Evolutionary conservation across 2,113 vertebrate genomes (phyloP).

Genomic region (Trochalopteron elliotii): DNA sequence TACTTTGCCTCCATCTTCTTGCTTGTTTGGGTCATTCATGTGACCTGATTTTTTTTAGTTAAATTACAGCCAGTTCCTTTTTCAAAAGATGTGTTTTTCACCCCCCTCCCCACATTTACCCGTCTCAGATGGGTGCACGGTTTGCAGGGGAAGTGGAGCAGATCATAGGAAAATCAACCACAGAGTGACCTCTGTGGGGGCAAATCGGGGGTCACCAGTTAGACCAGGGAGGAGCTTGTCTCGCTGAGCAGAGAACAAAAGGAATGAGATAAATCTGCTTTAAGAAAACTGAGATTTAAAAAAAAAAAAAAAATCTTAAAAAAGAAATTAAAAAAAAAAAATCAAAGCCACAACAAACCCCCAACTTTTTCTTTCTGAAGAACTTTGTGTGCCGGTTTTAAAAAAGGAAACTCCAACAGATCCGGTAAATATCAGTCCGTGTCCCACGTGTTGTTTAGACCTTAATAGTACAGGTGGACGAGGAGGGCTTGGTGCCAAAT

Average conservation of each 20-base stretch:
- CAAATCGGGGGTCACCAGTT: not conserved
- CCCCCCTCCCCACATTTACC: not conserved
- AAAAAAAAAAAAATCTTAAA: no score
- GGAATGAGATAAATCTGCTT: not conserved
- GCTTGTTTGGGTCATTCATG: not conserved
- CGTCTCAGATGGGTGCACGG: not conserved
- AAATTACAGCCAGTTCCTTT: not conserved
- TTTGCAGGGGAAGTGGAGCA: not conserved
- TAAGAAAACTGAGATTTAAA: not conserved
- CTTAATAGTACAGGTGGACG: slow-evolving; percentile 91
- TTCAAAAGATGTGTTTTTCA: slow-evolving; percentile 6
- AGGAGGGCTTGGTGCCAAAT: slow-evolving; percentile 89
- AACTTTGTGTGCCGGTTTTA: not conserved
- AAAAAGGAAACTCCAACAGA: slow-evolving; percentile 23
- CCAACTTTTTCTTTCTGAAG: not conserved
- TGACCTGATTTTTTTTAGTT: not conserved
- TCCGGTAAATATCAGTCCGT: not conserved
- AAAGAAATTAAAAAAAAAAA: not conserved
- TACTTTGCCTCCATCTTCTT: not conserved
- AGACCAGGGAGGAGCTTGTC: not conserved
- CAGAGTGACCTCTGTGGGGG: not conserved
- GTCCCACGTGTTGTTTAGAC: slow-evolving; percentile 70
- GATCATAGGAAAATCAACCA: not conserved
- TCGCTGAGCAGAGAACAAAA: not conserved
- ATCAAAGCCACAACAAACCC: not conserved